These are phyloP conservation scores for Eilema sororculum DNA, from an alignment of 2,888 invertebrate genomes.

Conservation along the genomic window DNA sequence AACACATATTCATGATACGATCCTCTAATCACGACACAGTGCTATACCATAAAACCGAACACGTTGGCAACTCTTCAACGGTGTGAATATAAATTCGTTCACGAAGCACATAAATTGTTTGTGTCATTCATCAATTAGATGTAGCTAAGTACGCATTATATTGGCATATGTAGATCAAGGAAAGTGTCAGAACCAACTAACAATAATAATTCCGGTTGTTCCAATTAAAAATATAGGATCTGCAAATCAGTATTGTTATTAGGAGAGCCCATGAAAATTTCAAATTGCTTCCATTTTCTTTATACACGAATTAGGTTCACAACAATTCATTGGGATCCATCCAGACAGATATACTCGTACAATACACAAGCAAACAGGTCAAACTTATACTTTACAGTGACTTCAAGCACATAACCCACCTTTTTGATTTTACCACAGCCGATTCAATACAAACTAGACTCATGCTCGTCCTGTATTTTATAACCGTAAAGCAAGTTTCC, in stretches of 20 bases:
- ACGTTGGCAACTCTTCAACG: slow-evolving; percentile 24
- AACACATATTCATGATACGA: slow-evolving; percentile 10
- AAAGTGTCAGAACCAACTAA: slow-evolving; percentile 7
- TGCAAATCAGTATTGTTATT: no score
- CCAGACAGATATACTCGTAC: no score
- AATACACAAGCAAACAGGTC: no score
- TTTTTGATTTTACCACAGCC: neutral
- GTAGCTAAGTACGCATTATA: slow-evolving; percentile 51
- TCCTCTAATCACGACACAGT: slow-evolving; percentile 14
- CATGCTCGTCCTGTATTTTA: neutral
- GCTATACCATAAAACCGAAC: slow-evolving; percentile 12
- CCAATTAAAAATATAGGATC: neutral
- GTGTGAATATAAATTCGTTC: slow-evolving; percentile 42
- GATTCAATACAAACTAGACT: neutral
- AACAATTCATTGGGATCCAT: no score
- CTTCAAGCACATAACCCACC: neutral
- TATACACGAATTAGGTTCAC: no score
- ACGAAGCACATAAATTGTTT: slow-evolving; percentile 38
- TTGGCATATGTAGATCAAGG: slow-evolving; percentile 43
- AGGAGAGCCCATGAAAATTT: no score
- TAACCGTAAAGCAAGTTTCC: neutral
- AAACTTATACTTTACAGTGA: no score
- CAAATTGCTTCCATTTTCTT: no score
- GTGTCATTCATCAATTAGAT: slow-evolving; percentile 49
- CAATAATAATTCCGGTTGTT: neutral